A percentile compares a stretch with the other conserved stretches of the same genome.
These are phyloP conservation scores for Hystrix cristata DNA, from an alignment of 2,113 vertebrate genomes.

Conservation along the genomic window DNA sequence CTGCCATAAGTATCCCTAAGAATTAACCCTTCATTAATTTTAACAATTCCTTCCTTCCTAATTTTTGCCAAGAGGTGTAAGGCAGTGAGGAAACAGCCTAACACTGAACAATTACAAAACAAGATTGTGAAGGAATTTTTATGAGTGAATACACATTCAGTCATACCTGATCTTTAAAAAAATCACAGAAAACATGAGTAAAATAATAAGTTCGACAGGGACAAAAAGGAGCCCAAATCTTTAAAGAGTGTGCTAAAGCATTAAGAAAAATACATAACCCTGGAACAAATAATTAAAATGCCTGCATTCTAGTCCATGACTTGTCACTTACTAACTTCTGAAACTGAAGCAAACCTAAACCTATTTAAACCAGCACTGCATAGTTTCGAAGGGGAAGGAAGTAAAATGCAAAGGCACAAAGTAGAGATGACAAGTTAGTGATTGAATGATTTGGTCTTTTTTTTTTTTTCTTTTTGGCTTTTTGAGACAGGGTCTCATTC, in stretches of 20 bases:
- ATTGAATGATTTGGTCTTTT: not conserved
- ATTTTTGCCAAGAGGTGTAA: not conserved
- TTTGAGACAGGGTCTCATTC: too few relatives aligned
- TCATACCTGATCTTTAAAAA: not conserved
- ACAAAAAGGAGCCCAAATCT: not conserved
- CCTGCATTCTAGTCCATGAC: not conserved
- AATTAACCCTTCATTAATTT: conserved; percentile 53
- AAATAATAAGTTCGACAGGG: not conserved
- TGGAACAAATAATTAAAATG: not conserved
- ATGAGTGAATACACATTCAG: not conserved
- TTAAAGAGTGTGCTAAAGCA: not conserved
- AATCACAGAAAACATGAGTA: not conserved
- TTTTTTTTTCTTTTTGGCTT: too few relatives aligned
- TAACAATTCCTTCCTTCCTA: not conserved
- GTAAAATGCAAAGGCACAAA: not conserved
- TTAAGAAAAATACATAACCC: not conserved
- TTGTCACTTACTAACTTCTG: not conserved
- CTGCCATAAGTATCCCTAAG: not conserved
- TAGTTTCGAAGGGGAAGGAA: not conserved
- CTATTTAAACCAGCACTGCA: not conserved
- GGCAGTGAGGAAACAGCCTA: not conserved
- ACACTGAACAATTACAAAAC: not conserved
- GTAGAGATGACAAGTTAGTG: not conserved
- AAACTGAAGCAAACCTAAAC: not conserved
- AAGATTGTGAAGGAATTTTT: conserved; percentile 50